Evolutionary conservation across 2,888 invertebrate species (phyloP).

Genomic region (Brenthis ino): DNA sequence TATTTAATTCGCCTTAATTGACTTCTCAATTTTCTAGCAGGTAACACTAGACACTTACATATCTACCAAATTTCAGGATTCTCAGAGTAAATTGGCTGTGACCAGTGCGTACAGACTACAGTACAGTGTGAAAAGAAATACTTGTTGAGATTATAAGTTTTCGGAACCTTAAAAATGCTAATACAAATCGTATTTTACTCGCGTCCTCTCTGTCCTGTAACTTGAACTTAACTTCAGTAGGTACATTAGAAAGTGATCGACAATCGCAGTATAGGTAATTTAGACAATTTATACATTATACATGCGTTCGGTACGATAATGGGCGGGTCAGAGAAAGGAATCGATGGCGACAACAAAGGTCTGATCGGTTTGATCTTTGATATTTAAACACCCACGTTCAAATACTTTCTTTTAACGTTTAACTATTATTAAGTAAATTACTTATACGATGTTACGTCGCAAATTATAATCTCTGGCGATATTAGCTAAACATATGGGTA

Average conservation of each 20-base stretch:
- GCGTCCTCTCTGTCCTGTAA: constrained; percentile 36
- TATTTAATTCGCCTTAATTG: too few species aligned
- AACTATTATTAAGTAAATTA: constrained; percentile 7
- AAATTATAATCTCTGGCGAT: background rate
- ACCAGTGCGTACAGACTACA: too few species aligned
- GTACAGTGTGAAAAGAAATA: too few species aligned
- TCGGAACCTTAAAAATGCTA: background rate
- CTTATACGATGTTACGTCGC: background rate
- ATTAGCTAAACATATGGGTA: background rate
- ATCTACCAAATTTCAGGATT: too few species aligned
- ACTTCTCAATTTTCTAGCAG: too few species aligned
- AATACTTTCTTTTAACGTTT: constrained; percentile 15
- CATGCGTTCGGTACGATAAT: constrained; percentile 43
- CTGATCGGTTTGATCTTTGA: constrained; percentile 23
- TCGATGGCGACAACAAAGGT: constrained; percentile 19
- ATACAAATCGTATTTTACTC: constrained; percentile 11
- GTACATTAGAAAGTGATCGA: constrained; percentile 65
- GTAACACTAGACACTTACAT: too few species aligned
- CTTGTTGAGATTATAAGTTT: too few species aligned
- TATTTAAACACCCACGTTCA: constrained; percentile 8
- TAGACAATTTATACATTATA: constrained; percentile 59
- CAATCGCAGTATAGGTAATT: constrained; percentile 61
- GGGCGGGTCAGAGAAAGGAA: constrained; percentile 31
- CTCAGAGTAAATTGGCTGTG: too few species aligned
- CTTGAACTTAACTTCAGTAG: constrained; percentile 41